Evolutionary conservation across 2,113 vertebrate species (phyloP).

Genomic region (Isichthys henryi): DNA sequence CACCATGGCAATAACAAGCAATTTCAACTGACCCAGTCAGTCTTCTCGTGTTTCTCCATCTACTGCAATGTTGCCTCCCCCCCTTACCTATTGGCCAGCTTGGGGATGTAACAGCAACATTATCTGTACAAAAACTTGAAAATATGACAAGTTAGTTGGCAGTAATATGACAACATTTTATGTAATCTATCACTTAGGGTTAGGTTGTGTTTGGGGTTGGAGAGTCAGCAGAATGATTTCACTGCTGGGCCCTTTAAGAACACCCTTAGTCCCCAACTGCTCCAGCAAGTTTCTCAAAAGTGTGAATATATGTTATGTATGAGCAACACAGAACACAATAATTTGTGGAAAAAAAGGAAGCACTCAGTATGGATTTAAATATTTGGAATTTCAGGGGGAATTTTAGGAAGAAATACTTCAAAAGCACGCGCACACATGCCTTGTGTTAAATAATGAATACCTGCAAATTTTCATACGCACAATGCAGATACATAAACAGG

Average conservation of each 20-base stretch:
- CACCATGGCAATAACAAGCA: no score
- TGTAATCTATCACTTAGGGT: background rate
- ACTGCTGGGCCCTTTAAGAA: background rate
- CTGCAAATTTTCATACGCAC: background rate
- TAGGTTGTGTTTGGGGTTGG: background rate
- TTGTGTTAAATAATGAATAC: background rate
- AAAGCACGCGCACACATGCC: background rate
- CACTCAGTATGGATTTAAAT: background rate
- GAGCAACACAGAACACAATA: background rate
- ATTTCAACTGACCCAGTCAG: no score
- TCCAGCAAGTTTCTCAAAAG: background rate
- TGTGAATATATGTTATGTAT: background rate
- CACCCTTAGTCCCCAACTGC: background rate
- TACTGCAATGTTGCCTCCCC: no score
- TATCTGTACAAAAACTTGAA: background rate
- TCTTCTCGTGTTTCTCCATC: no score
- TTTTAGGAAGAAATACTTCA: background rate
- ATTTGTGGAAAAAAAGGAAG: background rate
- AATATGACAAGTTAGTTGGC: background rate
- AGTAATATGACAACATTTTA: background rate
- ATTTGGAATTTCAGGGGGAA: background rate
- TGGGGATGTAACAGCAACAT: background rate
- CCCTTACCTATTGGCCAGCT: no score
- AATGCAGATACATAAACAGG: background rate
- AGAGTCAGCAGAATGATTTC: background rate